Percentiles rank a stretch among this genome's conserved stretches.
phyloP scores from a whole-genome alignment of 2,888 invertebrate genomes.

The Polydrusus tereticollis region DNA sequence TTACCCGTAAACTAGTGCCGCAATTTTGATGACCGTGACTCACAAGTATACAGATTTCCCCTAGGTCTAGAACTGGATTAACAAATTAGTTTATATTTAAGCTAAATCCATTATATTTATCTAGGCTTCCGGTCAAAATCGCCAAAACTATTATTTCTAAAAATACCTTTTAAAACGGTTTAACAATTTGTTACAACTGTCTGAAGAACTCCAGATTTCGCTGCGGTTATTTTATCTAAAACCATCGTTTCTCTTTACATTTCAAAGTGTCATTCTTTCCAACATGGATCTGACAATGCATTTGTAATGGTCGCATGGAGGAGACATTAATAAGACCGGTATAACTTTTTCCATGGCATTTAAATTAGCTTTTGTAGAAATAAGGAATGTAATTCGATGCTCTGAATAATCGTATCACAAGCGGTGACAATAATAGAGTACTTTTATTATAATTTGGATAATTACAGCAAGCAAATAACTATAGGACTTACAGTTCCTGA shows the following conservation, averaged over 20 bases:
- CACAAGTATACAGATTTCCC: too few species aligned
- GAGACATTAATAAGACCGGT: too few species aligned
- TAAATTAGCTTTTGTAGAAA: too few species aligned
- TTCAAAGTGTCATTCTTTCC: conserved; percentile 19
- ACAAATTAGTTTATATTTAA: background rate
- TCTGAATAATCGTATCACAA: too few species aligned
- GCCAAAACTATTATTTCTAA: conserved; percentile 30
- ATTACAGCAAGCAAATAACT: too few species aligned
- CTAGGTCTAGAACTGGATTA: background rate
- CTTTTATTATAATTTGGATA: too few species aligned
- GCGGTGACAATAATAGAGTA: too few species aligned
- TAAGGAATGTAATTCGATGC: too few species aligned
- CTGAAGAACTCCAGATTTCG: conserved; percentile 24
- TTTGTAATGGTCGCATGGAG: conserved; percentile 21
- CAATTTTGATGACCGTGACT: too few species aligned
- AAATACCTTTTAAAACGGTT: conserved; percentile 28
- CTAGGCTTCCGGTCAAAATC: conserved; percentile 28
- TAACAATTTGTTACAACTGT: conserved; percentile 42
- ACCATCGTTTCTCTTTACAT: conserved; percentile 9
- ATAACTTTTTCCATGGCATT: too few species aligned
- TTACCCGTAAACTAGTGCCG: too few species aligned
- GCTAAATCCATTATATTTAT: conserved; percentile 29
- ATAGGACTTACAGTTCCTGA: too few species aligned
- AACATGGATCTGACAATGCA: conserved; percentile 34
- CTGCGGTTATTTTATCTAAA: conserved; percentile 37